A percentile compares a stretch with the other conserved stretches of the same genome.
Conservation (phyloP, 1,140 invertebrate genomes). For the Caenorhabditis latens region DNA sequence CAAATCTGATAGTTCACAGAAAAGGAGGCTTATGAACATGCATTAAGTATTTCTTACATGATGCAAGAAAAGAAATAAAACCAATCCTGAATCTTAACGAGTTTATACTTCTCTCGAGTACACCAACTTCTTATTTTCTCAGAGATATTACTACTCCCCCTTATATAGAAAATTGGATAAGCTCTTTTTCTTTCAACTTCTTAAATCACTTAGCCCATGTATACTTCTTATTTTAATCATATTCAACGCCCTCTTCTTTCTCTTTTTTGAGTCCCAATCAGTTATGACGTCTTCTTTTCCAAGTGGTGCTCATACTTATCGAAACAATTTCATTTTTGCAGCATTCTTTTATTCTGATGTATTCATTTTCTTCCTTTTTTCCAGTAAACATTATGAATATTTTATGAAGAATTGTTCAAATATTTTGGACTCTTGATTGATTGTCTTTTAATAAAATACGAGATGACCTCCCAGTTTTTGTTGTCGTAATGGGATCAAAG, state of each 20-base stretch:
- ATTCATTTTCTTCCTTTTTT: background rate
- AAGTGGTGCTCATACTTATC: conserved; percentile 41
- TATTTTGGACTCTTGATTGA: background rate
- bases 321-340: conserved; percentile 26
- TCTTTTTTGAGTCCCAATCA: background rate
- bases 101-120: too few species aligned
- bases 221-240: background rate
- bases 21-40: too few species aligned
- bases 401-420: background rate
- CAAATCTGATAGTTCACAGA: too few species aligned
- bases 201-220: background rate
- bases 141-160: too few species aligned
- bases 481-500: too few species aligned
- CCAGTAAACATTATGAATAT: background rate
- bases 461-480: too few species aligned
- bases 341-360: background rate
- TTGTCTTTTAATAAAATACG: background rate
- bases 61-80: too few species aligned
- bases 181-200: too few species aligned
- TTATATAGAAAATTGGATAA: too few species aligned
- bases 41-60: too few species aligned
- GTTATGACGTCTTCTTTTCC: conserved; percentile 20
- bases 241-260: background rate
- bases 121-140: too few species aligned
- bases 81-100: too few species aligned